Evolutionary conservation across 2,113 vertebrate genomes (phyloP), one percentile per base, ranked within the genome.

Genomic region (Elephantulus edwardii): DNA sequence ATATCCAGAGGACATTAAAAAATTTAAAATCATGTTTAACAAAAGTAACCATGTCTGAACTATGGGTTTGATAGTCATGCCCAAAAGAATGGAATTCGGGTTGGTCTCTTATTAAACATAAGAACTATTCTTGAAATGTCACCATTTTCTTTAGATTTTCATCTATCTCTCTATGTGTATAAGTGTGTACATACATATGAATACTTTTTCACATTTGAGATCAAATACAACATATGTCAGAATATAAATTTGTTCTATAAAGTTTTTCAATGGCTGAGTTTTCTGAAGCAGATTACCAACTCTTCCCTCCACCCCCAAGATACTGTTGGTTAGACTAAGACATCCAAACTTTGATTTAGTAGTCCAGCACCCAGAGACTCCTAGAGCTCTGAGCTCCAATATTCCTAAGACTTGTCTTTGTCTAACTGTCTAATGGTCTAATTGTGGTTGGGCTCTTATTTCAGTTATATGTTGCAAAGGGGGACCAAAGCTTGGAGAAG

Each of bases 11-110:
- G 70, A 54, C 4, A 46, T 33, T 52, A 42, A 22, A 38, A 52
- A 83, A 89, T 76, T 79, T 42, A 79, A 66, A 91, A 52, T 42
- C 54, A 44, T 28, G 13, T 70, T 79, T 89, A 40, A 75, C 50
- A 22, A 46, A 77, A 71, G 54, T 30, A 66, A 22, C n/a, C 28
- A 50, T 28, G 20, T 16, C 58, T 3, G 10, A 68, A 2, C 1
- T n/a, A 1, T 14, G 42, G 19, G 44, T 70, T 13, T 68, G 26
- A 48, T 46, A 44, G 19, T 56, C 9, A 7, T 76, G 52, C 16
- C 44, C 52, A 62, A 6, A 72, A 26, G 12, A 46, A 30, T 46
- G 76, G 19, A 16, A 62, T n/a, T 38, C 33, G 2, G 24, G 20
- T 28, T 56, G 66, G n/a, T 28, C 24, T 70, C 75, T 87, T 22